phyloP scores from a whole-genome alignment of 2,797 vertebrate genomes.

The Sphaeramia orbicularis region DNA sequence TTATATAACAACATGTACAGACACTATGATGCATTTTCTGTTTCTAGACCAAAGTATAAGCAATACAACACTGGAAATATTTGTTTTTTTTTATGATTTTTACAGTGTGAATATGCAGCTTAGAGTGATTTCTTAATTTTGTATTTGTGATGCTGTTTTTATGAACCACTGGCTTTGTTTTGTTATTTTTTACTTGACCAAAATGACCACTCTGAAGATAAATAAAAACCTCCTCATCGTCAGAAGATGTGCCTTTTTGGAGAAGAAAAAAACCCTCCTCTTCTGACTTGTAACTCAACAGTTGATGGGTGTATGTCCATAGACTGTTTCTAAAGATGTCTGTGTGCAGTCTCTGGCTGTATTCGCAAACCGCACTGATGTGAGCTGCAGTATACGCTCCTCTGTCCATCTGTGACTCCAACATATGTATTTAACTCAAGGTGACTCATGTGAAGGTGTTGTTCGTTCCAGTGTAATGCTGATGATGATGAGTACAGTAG shows the following conservation, averaged over 20 bases:
- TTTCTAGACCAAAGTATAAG: slow-evolving; percentile 60
- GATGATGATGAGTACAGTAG: slow-evolving; percentile 37
- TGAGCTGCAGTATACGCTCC: slow-evolving; percentile 35
- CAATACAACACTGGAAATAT: slow-evolving; percentile 72
- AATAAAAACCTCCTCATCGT: slow-evolving; percentile 70
- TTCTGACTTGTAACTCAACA: no score
- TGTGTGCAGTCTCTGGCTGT: not conserved
- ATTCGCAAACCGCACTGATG: slow-evolving; percentile 42
- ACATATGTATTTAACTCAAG: slow-evolving; percentile 80
- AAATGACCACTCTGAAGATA: slow-evolving; percentile 8
- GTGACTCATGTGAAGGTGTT: slow-evolving; percentile 52
- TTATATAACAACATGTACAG: not conserved
- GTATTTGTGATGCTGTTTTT: slow-evolving; percentile 73
- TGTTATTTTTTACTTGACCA: slow-evolving; percentile 63
- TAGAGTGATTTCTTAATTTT: slow-evolving; percentile 73
- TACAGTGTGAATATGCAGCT: slow-evolving; percentile 40
- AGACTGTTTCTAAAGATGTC: no score
- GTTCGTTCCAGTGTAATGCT: slow-evolving; percentile 35
- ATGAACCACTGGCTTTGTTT: slow-evolving; percentile 49
- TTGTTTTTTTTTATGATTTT: slow-evolving; percentile 45
- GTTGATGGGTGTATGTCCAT: no score
- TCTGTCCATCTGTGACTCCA: slow-evolving; percentile 43
- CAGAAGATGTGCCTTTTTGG: slow-evolving; percentile 59
- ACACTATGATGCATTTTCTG: slow-evolving; percentile 6
- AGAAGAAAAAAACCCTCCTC: slow-evolving; percentile 1